Evolutionary conservation across 2,797 vertebrate species (phyloP), one percentile per base, ranked within the genome.

Genomic region (Petrocephalus sullivani): DNA sequence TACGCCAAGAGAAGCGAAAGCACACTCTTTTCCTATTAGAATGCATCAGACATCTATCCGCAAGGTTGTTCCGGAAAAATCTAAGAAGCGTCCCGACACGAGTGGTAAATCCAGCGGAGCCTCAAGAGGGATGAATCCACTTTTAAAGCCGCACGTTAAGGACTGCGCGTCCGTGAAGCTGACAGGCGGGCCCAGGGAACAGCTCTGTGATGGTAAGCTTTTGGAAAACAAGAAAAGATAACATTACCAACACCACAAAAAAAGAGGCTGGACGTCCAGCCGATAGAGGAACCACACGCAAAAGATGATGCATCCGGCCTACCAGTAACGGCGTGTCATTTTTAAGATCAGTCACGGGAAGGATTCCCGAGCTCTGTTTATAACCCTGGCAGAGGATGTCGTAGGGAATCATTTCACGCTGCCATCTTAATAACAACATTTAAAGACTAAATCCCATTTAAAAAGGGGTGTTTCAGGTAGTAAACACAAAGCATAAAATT

Each of bases 381-480:
- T 56, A 75, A 60, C 53, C 19, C 37, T 5, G 21, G 53, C 57
- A 23, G 51, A 33, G 23, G 67, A 28, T 28, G 86, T 54, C 2
- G 49, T 4, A 61, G 58, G 16, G 12, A 61, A 23, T 53, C 58
- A 67, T 71, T 54, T 46, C 37, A 60, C 53, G 21, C 71, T 49
- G 33, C n/a, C 67, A 49, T 37, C 33, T 83, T 58, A 49, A 60
- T n/a, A 14, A 41, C 71, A 21, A 46, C 37, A 16, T 60, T 82
- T 88, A 88, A 82, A 49, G 12, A 61, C 41, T 21, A 57, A 82
- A 81, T 87, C 87, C 71, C 37, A 60, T 81, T 60, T 53, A 58
- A 71, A 87, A 82, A 37, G 41, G 51, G n/a, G 19, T 28, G 4
- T 60, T 82, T 89, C 61, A 49, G 67, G 10, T 37, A 41, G 71